Base-by-base conservation (phyloP, 1,140 invertebrate genomes). In the Cepaea nemoralis region DNA sequence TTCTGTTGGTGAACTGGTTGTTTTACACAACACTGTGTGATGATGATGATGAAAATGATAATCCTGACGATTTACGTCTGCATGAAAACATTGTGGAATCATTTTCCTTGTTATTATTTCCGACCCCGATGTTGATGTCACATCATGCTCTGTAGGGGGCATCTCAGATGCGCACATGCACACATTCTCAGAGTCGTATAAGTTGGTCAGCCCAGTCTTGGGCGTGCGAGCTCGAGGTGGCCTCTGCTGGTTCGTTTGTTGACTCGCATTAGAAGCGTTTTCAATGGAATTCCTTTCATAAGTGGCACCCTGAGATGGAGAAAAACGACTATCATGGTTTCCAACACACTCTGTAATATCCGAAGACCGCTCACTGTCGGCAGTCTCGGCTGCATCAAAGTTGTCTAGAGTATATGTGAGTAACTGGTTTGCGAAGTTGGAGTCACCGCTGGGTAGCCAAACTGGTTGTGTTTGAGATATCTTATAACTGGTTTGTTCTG, bases 271-370 rank as follows among this genome's bases (percentile, higher is more conserved):
- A 67, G 86, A 86, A 14, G 84, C 84, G 73, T 88, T 86, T 0
- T 83, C 85, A 40, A 85, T 84, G 82, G 86, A 89, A 27, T 87
- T 69, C 63, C 86, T 84, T 79, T 82, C 85, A 24, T 83, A 81
- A 81, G n/a, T n/a, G n/a, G n/a, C n/a, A n/a, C n/a, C 24, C 19
- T 22, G 1, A 1, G 33, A 22, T 31, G 37, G 50, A 55, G 50
- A 55, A 14, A 24, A 55, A 55, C 50, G n/a, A 24, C 50, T 55
- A 24, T 55, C n/a, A 55, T 8, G 8, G 19, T 14, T 22, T 8
- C 50, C 50, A 22, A 22, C n/a, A 55, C 6, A 55, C 3, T 22
- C 22, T 55, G 50, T 55, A 55, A 55, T 33, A 33, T 63, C 35
- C 0, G 55, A 81, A 16, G 80, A 73, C 12, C 50, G 70, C 59